Evolutionary conservation across 2,797 vertebrate species (phyloP), one percentile per base, ranked within the genome.

Genomic region (Urophycis tenuis): DNA sequence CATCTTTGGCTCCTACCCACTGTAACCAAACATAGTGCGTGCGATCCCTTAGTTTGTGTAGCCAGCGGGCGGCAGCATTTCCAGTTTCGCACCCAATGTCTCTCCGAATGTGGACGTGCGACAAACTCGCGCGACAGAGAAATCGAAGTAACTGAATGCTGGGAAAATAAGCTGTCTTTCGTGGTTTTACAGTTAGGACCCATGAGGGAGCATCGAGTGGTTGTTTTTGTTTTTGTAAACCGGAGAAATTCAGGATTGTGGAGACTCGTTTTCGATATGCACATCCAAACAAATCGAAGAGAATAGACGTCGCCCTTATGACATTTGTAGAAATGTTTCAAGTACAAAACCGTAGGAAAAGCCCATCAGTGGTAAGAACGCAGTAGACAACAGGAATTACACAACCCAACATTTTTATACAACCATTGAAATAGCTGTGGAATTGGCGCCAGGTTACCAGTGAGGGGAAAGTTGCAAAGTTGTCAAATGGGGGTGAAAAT

Each of bases 291-390:
- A 67, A 67, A 67, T 29, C n/a, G n/a, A 29, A 29, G 29, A 10
- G 10, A 67, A 29, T 67, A 10, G 10, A 67, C 25, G n/a, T 67
- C n/a, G 29, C 9, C 25, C n/a, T 67, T 67, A 22, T 67, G 25
- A 67, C 60, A 67, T 25, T 67, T 25, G 60, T 67, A 67, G 25
- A 67, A 83, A 81, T 86, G 81, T 76, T 77, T 84, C 69, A 71
- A 87, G 85, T 91, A 91, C 32, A 91, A 92, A 92, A 90, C 49
- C 73, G 89, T 91, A 92, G 80, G 87, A 92, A 91, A 91, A 80
- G 83, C 84, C 81, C 85, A 88, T 86, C 86, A 78, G 86, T 80
- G 80, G 91, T 85, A 86, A 82, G 86, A 89, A 76, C 81, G 84
- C 82, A 82, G 81, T 78, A 80, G 77, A 89, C 78, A 89, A 85